Conservation (phyloP, 2,113 vertebrate genomes). For the Myocastor coypus region DNA sequence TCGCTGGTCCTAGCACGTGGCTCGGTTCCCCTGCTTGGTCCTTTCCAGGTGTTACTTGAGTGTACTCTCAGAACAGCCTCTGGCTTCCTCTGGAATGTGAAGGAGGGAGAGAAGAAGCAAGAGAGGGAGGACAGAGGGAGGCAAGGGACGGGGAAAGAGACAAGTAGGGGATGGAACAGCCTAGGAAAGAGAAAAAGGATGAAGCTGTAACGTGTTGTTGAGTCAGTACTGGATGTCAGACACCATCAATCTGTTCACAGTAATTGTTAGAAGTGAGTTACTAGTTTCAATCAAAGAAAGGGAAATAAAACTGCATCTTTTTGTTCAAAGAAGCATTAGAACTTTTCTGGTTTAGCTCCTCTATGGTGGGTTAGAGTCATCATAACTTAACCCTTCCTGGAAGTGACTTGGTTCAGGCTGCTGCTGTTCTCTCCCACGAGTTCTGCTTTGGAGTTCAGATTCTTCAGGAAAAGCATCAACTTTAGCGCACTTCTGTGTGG, state of each 20-base stretch:
- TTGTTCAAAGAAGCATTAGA: background rate
- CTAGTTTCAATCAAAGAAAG: background rate
- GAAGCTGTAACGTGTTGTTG: background rate
- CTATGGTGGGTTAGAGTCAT: background rate
- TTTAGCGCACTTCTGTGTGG: background rate
- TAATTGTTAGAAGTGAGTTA: background rate
- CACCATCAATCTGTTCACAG: background rate
- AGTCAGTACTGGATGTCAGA: background rate
- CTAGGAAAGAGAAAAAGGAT: background rate
- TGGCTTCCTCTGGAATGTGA: background rate
- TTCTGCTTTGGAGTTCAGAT: background rate
- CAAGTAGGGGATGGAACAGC: background rate
- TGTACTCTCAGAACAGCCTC: background rate
- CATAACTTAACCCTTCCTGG: background rate
- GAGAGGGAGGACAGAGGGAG: background rate
- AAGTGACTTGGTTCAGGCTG: background rate
- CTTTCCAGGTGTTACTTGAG: background rate
- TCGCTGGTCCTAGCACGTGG: too few species aligned
- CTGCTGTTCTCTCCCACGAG: background rate
- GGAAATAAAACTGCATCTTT: background rate
- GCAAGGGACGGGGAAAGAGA: background rate
- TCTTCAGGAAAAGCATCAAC: background rate
- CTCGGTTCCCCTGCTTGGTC: background rate
- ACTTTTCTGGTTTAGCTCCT: background rate
- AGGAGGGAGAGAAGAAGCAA: background rate